Evolutionary conservation across 2,888 invertebrate species (phyloP).

Genomic region (Oscheius myriophilus): DNA sequence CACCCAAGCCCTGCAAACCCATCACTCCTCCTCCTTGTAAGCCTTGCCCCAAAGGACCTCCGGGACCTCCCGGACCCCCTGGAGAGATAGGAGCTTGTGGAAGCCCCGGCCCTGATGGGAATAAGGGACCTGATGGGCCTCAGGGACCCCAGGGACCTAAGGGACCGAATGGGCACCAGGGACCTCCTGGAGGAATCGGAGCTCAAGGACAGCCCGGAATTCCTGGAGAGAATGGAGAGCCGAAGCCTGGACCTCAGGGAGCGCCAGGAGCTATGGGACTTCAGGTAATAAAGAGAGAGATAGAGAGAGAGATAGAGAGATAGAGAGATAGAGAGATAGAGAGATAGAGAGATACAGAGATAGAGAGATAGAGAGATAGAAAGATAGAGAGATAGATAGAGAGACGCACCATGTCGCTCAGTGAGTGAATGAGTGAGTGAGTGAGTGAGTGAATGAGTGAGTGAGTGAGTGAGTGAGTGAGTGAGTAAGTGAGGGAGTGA

Average conservation of each 20-base stretch:
- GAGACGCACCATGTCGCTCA: no score
- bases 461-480: no score
- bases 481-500: no score
- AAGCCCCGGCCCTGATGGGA: constrained; percentile 38
- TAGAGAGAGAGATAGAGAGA: no score
- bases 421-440: no score
- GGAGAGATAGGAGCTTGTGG: constrained; percentile 36
- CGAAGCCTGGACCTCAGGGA: constrained; percentile 56
- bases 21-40: constrained; percentile 54
- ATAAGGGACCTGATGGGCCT: constrained; percentile 47
- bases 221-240: constrained; percentile 31
- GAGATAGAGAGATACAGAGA: no score
- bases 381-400: no score
- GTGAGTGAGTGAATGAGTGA: no score
- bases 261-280: constrained; percentile 33
- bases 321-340: no score
- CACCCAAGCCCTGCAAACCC: constrained; percentile 52
- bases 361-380: no score
- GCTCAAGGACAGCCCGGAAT: constrained; percentile 8
- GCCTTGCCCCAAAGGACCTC: constrained; percentile 23
- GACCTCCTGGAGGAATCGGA: constrained; percentile 10
- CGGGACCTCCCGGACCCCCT: constrained; percentile 21
- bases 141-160: constrained; percentile 40
- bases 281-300: constrained; percentile 25
- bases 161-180: constrained; percentile 43